phyloP scores from a whole-genome alignment of 2,888 invertebrate genomes.

The Drosophila greeni region DNA sequence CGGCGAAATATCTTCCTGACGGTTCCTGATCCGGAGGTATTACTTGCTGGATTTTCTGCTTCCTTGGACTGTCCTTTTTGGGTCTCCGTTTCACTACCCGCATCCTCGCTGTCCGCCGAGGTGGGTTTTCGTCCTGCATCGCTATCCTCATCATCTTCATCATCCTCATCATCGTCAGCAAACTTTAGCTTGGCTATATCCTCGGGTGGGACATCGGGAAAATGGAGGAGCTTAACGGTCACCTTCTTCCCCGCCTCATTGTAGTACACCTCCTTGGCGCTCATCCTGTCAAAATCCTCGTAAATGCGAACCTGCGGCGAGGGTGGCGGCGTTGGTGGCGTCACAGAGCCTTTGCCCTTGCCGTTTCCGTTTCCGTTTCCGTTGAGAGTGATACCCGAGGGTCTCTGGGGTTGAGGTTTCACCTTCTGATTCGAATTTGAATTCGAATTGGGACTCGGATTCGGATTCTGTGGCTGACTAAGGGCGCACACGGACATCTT shows the following conservation, averaged over 20 bases:
- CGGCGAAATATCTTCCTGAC: constrained; percentile 75
- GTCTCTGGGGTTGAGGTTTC: too few relatives aligned
- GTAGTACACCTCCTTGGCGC: constrained; percentile 79
- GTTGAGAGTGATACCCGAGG: constrained; percentile 2
- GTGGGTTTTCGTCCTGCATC: constrained; percentile 35
- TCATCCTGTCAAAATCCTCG: constrained; percentile 79
- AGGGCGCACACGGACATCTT: constrained; percentile 79
- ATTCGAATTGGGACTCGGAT: constrained; percentile 11
- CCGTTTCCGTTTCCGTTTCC: constrained; percentile 4
- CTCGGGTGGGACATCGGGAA: constrained; percentile 78
- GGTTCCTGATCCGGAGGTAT: constrained; percentile 3
- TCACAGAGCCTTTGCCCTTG: constrained; percentile 29
- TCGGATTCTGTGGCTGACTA: constrained; percentile 36
- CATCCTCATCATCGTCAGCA: constrained; percentile 65
- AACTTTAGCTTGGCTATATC: constrained; percentile 76
- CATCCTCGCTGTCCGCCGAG: constrained; percentile 17
- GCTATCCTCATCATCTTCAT: constrained; percentile 37
- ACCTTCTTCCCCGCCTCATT: constrained; percentile 78
- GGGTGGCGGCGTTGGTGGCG: constrained; percentile 59
- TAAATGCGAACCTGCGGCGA: constrained; percentile 77
- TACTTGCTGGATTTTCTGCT: not conserved
- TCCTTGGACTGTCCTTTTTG: not conserved
- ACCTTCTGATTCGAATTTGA: constrained; percentile 19
- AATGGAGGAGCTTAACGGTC: constrained; percentile 78
- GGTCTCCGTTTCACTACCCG: constrained; percentile 29